Base-by-base conservation (phyloP, 2,888 invertebrate species). In the Electrophaes corylata region DNA sequence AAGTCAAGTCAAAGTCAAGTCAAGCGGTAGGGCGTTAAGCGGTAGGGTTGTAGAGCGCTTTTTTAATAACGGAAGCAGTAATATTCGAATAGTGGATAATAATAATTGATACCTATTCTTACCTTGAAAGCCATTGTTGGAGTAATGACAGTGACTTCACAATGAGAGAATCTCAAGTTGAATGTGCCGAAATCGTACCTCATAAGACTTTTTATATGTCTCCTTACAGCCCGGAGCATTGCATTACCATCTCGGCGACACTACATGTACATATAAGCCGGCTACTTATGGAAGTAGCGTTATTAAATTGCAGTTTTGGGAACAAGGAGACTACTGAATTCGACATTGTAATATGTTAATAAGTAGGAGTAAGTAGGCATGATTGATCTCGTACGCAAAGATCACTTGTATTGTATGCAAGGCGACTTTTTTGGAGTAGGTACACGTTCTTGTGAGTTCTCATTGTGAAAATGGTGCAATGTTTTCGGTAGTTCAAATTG, bases 81-180 rank as follows among this genome's bases (percentile, higher is more conserved):
- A n/a, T n/a, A n/a, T n/a, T n/a, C n/a, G n/a, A n/a, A n/a, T n/a
- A n/a, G n/a, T 37, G 2, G 37, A 14, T 12, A 6, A 37, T 35
- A 35, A 35, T 39, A 8, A 16, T 1, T 37, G 14, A 8, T 37
- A n/a, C n/a, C n/a, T n/a, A n/a, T 12, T 57, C 73, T 64, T 76
- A 90, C 90, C 89, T 88, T 88, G 74, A 85, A 88, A 78, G 84
- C 83, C 90, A 91, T 91, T 81, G 76, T 78, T 63, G 66, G 51
- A 65, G 60, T 66, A 65, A 72, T 72, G 70, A 70, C 62, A 68
- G 76, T 84, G 83, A 84, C 84, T 84, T 81, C 73, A 78, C 83
- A 70, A 67, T 70, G 79, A 83, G 81, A 69, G 78, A 71, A 78
- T 67, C 80, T 79, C 81, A 80, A 84, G 76, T 81, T 79, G 83